phyloP scores from a whole-genome alignment of 2,888 invertebrate genomes.

The Anoncus sp. region DNA sequence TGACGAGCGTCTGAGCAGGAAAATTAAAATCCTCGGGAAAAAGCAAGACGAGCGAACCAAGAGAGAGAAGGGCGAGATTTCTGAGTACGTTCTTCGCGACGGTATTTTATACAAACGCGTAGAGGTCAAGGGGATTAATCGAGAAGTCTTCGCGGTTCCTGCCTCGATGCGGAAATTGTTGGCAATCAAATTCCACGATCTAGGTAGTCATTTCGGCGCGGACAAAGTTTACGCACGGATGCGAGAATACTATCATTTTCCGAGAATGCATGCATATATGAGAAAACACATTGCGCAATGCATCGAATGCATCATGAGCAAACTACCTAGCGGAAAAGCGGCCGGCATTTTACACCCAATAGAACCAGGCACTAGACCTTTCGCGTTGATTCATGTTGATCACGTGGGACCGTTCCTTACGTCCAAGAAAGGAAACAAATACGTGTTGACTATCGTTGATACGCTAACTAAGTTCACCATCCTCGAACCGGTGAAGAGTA shows the following conservation, averaged over 20 bases:
- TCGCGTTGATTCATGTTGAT: constrained; percentile 61
- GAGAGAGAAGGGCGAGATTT: constrained; percentile 30
- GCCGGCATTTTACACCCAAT: constrained; percentile 34
- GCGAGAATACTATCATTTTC: constrained; percentile 47
- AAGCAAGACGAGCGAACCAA: not conserved
- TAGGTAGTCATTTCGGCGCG: constrained; percentile 44
- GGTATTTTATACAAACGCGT: constrained; percentile 50
- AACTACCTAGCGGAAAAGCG: constrained; percentile 57
- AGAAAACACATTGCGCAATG: not conserved
- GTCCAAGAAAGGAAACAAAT: constrained; percentile 48
- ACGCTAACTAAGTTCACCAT: constrained; percentile 63
- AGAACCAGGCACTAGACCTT: constrained; percentile 62
- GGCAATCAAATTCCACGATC: constrained; percentile 55
- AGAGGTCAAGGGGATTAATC: not conserved
- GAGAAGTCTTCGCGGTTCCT: constrained; percentile 54
- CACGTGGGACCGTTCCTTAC: constrained; percentile 64
- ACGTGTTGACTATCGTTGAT: constrained; percentile 62
- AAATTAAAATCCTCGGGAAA: constrained; percentile 50
- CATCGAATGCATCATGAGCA: constrained; percentile 29
- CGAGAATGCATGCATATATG: not conserved
- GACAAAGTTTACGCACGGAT: constrained; percentile 42
- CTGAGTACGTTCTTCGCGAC: constrained; percentile 23
- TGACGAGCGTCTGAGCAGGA: constrained; percentile 32
- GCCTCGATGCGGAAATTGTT: constrained; percentile 55
- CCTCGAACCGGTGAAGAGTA: constrained; percentile 59